Base-by-base conservation (phyloP, 2,888 invertebrate species). In the Ennomos quercinarius region DNA sequence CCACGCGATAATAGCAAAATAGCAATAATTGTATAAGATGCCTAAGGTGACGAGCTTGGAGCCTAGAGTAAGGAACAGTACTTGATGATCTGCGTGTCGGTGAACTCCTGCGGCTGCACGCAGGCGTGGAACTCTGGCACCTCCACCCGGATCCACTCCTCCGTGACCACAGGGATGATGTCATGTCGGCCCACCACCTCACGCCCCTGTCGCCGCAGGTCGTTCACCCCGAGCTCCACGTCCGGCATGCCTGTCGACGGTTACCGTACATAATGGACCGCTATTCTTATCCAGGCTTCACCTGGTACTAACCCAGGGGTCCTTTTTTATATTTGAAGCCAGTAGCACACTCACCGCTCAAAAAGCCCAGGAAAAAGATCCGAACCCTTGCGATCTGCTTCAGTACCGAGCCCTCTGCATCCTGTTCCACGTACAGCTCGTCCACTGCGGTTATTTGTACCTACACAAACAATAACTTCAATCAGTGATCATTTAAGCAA, bases 181-280 rank as follows among this genome's bases (percentile, higher is more conserved):
- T 99, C 99, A 88, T 99, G 99, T 4, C 99, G 94, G 0, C 99
- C 99, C 1, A 99, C 99, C 52, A 99, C 99, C 94, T 99, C 99
- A 88, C 96, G 97, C n/a, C 99, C 99, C 88, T 99, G 98, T n/a
- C 99, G 94, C 86, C 98, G 95, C 94, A 98, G 95, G 89, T 99
- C 99, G 88, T 99, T 99, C 57, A 99, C 95, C 4, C 99, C 99
- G 72, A 99, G 92, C 91, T 99, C 99, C 67, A 99, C 96, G 80
- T 97, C 97, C 4, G 99, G 99, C 97, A 98, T 98, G 53, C 98
- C 97, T 95, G 77, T 12, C 10, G 10, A 11, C n/a, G n/a, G n/a
- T n/a, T 9, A 51, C 41, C 41, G 34, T 17, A 36, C 10, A 13
- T 11, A 44, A 17, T 8, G 27, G 17, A 40, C 17, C 17, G 17